Conservation (phyloP, 2,113 vertebrate genomes). For the Tretioscincus oriximinensis region DNA sequence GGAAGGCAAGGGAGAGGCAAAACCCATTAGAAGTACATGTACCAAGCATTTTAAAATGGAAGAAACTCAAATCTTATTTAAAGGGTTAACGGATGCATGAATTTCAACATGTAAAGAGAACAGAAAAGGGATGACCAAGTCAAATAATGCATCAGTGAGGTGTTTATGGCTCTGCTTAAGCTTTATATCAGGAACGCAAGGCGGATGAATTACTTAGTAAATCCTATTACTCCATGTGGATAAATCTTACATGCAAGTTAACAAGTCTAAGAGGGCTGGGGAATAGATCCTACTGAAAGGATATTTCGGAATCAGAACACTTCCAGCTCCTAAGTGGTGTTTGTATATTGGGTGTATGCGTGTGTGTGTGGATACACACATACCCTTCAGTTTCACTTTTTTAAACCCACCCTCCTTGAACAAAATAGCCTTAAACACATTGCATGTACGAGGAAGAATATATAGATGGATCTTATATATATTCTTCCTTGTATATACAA, state of each 20-base stretch:
- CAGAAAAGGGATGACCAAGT: slow-evolving; percentile 29
- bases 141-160: slow-evolving; percentile 60
- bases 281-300: slow-evolving; percentile 66
- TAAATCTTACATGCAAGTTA: slow-evolving; percentile 74
- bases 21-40: slow-evolving; percentile 23
- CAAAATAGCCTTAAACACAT: not conserved
- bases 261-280: slow-evolving; percentile 67
- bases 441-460: not conserved
- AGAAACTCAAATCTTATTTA: slow-evolving; percentile 3
- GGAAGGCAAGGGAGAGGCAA: slow-evolving; percentile 43
- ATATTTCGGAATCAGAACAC: slow-evolving; percentile 70
- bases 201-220: slow-evolving; percentile 77
- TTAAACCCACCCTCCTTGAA: not conserved
- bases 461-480: too few species aligned
- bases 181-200: slow-evolving; percentile 63
- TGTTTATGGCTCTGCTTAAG: slow-evolving; percentile 68
- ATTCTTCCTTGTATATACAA: too few species aligned
- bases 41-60: slow-evolving; percentile 46
- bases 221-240: slow-evolving; percentile 76
- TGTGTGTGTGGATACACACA: not conserved
- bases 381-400: not conserved
- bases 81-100: slow-evolving; percentile 68
- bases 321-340: slow-evolving; percentile 53
- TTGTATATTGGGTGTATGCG: slow-evolving; percentile 9
- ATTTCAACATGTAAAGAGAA: slow-evolving; percentile 41